phyloP scores from a whole-genome alignment of 1,140 invertebrate genomes.

The Drosophila setifemur region DNA sequence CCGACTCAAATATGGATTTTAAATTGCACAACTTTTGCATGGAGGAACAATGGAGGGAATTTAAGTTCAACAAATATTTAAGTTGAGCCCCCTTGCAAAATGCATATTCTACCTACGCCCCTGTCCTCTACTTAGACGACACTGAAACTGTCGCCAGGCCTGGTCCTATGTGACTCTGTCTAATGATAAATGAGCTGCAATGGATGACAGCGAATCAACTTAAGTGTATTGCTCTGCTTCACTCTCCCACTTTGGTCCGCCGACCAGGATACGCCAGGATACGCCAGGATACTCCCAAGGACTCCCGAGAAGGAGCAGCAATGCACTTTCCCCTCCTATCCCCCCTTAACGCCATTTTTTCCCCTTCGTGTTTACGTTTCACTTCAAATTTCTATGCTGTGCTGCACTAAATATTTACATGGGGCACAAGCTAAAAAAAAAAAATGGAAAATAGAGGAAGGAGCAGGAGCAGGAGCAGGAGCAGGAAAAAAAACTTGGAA shows the following conservation, averaged over 20 bases:
- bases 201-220: slow-evolving; percentile 82
- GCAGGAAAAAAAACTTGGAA: slow-evolving; percentile 44
- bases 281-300: too few relatives aligned
- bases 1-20: too few relatives aligned
- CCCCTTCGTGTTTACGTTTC: slow-evolving; percentile 74
- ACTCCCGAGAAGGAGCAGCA: slow-evolving; percentile 5
- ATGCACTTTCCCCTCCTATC: slow-evolving; percentile 64
- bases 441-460: slow-evolving; percentile 34
- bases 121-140: slow-evolving; percentile 54
- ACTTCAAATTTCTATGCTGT: slow-evolving; percentile 74
- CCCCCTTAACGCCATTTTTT: slow-evolving; percentile 53
- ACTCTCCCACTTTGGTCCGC: slow-evolving; percentile 30
- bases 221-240: slow-evolving; percentile 82
- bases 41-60: too few relatives aligned
- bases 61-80: too few relatives aligned
- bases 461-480: not conserved
- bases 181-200: slow-evolving; percentile 82
- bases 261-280: too few relatives aligned
- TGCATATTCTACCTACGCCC: too few relatives aligned
- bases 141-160: slow-evolving; percentile 71
- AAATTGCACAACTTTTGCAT: too few relatives aligned
- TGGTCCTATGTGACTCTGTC: slow-evolving; percentile 69
- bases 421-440: slow-evolving; percentile 22
- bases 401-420: slow-evolving; percentile 77
- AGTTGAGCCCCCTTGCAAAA: too few relatives aligned